A percentile compares a stretch with the other conserved stretches of the same genome.
Evolutionary conservation across 2,113 vertebrate genomes (phyloP).

Genomic region (Heterochromis multidens): DNA sequence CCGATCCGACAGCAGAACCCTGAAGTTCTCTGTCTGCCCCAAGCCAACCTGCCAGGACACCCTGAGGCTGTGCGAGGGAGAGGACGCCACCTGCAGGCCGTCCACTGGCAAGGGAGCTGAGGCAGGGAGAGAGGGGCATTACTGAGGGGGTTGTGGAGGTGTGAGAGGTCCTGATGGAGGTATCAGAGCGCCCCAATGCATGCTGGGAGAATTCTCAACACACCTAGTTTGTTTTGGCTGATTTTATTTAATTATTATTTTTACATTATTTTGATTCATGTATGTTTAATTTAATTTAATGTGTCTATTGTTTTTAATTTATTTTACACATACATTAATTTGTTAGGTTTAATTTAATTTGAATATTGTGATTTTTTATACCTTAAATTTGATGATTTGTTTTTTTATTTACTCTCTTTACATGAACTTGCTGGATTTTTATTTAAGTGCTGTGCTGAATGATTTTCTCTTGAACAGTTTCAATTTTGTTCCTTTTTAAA

Average conservation of each 20-base stretch:
- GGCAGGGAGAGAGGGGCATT: slow-evolving; percentile 62
- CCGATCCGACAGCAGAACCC: slow-evolving; percentile 74
- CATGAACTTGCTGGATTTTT: background rate
- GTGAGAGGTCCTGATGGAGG: background rate
- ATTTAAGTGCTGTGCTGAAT: background rate
- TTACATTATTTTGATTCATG: no score
- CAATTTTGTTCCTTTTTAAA: background rate
- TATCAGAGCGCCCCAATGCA: background rate
- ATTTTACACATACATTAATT: background rate
- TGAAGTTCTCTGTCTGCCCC: slow-evolving; percentile 77
- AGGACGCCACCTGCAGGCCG: slow-evolving; percentile 69
- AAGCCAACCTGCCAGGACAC: slow-evolving; percentile 80
- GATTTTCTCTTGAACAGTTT: background rate
- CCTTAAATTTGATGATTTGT: background rate
- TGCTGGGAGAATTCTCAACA: no score
- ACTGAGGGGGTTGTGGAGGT: slow-evolving; percentile 67
- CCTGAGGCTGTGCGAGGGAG: slow-evolving; percentile 59
- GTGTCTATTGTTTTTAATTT: background rate
- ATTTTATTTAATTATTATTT: no score
- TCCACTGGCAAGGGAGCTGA: slow-evolving; percentile 9
- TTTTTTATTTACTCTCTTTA: background rate
- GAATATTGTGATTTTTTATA: no score
- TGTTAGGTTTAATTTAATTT: no score
- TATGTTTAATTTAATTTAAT: background rate
- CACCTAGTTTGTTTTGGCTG: no score